phyloP scores from a whole-genome alignment of 2,113 vertebrate genomes.

The Clinocottus analis region DNA sequence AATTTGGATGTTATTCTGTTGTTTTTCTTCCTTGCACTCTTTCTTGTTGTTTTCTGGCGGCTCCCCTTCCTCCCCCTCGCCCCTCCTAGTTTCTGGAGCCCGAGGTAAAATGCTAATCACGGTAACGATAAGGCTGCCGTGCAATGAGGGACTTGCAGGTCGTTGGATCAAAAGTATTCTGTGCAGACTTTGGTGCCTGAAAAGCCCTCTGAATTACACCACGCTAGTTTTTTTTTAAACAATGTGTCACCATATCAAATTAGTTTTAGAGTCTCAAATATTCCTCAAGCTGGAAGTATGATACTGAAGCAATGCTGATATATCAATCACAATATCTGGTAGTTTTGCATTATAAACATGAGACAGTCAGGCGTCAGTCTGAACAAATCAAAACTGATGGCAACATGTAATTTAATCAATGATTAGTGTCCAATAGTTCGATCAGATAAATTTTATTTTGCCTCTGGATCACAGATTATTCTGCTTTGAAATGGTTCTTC shows the following conservation, averaged over 20 bases:
- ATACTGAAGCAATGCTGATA: not conserved
- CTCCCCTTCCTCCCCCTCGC: not conserved
- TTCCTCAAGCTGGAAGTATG: not conserved
- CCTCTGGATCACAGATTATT: constrained; percentile 15
- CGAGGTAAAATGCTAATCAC: constrained; percentile 53
- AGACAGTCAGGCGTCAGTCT: not conserved
- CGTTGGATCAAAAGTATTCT: constrained; percentile 45
- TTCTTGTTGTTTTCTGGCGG: constrained; percentile 25
- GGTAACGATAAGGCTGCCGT: constrained; percentile 45
- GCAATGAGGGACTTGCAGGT: constrained; percentile 35
- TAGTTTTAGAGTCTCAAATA: constrained; percentile 7
- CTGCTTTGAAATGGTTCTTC: constrained; percentile 35
- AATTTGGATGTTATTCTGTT: not conserved
- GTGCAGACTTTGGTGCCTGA: constrained; percentile 37
- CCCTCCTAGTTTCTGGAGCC: constrained; percentile 20
- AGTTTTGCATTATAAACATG: not conserved
- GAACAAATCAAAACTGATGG: not conserved
- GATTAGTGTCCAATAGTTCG: not conserved
- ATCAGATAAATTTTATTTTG: not conserved
- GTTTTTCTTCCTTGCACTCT: not conserved
- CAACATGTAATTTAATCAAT: not conserved
- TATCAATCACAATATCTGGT: not conserved
- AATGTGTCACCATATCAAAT: constrained; percentile 25
- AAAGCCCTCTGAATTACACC: constrained; percentile 47
- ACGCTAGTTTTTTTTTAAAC: constrained; percentile 34